phyloP scores from a whole-genome alignment of 2,113 vertebrate genomes.

The Albula goreensis region DNA sequence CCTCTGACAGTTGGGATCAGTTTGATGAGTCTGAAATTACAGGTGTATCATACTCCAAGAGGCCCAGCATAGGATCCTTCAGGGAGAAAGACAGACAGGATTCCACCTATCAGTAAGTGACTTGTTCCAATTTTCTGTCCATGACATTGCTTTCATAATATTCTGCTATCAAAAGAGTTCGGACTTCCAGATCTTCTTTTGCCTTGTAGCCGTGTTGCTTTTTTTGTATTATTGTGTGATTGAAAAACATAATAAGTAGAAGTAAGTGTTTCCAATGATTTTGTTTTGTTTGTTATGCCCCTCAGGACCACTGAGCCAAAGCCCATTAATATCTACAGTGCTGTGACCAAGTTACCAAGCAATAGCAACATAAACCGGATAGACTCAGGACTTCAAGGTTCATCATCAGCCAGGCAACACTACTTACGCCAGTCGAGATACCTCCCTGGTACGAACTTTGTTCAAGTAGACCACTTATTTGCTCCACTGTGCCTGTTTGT shows the following conservation, averaged over 20 bases:
- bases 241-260: background rate
- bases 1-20: constrained; percentile 83
- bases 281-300: background rate
- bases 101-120: constrained; percentile 63
- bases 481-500: background rate
- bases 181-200: no score
- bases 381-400: constrained; percentile 71
- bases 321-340: constrained; percentile 67
- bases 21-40: constrained; percentile 72
- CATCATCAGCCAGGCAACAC: constrained; percentile 82
- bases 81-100: constrained; percentile 77
- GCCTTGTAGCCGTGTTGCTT: background rate
- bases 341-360: constrained; percentile 82
- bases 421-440: constrained; percentile 90
- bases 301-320: constrained; percentile 70
- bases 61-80: constrained; percentile 74
- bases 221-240: background rate
- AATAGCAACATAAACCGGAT: constrained; percentile 82
- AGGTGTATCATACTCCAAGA: constrained; percentile 83
- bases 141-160: no score
- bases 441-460: constrained; percentile 77
- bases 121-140: background rate
- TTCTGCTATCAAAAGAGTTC: no score
- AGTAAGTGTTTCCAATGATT: background rate
- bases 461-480: background rate